These are phyloP conservation scores for Natator depressus DNA, from an alignment of 2,113 vertebrate genomes.

Conservation along the genomic window DNA sequence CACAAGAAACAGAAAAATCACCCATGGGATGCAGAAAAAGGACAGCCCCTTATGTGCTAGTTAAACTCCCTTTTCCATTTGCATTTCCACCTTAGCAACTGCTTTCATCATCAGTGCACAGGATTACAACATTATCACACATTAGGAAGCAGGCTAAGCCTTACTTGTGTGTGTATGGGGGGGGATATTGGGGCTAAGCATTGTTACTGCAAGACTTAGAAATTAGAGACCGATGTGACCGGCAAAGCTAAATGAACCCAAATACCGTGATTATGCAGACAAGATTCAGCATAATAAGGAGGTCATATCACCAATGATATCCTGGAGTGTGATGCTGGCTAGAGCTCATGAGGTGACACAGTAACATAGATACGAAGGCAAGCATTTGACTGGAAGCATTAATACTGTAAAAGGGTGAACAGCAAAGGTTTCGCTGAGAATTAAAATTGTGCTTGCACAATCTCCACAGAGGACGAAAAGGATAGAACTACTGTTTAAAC, in stretches of 20 bases:
- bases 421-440: conserved; percentile 73
- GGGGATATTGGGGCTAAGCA: background rate
- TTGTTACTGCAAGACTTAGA: conserved; percentile 9
- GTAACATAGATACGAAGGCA: conserved; percentile 77
- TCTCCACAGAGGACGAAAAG: conserved; percentile 69
- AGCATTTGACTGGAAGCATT: conserved; percentile 81
- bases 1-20: background rate
- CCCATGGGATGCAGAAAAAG: background rate
- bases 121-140: conserved; percentile 1
- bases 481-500: conserved; percentile 65
- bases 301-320: conserved; percentile 52
- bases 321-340: conserved; percentile 69
- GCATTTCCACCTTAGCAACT: background rate
- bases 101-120: conserved; percentile 20
- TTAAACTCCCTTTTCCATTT: background rate
- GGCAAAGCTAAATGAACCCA: conserved; percentile 73
- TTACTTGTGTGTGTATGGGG: background rate
- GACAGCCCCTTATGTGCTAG: accelerated
- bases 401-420: conserved; percentile 77
- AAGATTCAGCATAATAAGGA: conserved; percentile 72
- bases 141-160: conserved; percentile 1
- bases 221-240: conserved; percentile 61
- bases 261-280: conserved; percentile 74
- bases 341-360: conserved; percentile 73
- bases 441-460: conserved; percentile 76